Evolutionary conservation across 1,140 invertebrate genomes (phyloP), one percentile per base, ranked within the genome.

Genomic region (Drosophila micromelanica): DNA sequence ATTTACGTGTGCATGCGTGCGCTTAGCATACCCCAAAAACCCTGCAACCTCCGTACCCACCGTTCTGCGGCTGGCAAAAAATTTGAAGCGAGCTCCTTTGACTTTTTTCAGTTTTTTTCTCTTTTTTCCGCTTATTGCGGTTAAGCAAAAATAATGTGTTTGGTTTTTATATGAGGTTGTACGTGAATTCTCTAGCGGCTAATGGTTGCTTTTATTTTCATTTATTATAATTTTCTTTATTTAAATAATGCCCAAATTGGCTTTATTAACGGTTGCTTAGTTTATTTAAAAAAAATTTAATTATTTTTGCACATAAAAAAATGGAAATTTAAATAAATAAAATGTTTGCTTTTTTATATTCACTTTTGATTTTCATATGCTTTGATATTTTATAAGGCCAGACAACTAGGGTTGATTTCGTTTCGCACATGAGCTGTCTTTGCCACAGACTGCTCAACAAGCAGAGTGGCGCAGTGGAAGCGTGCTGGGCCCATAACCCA

Each of bases 401-500:
- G 11, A 55, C 17, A 55, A 40, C 43, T 20, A 6, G 55, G 38
- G 40, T 27, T 40, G 37, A 42, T 27, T 5, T 23, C 30, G 8
- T 5, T 51, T 35, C 4, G 23, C 27, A 32, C 13, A 51, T 13
- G 0, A 15, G 23, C 1, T 11, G 13, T 13, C n/a, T 60, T 46
- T 45, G 56, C 3, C 43, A n/a, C 15, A 3, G 13, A 8, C 1
- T 9, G 7, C 1, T 6, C 42, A 60, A 60, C 56, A 60, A 60
- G 56, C 56, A 60, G 56, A 60, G 56, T 60, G 56, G 97, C 96
- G 96, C 96, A 97, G 96, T 96, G 96, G 97, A 97, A 98, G 96
- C 96, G 97, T 97, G 96, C 96, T 98, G 97, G 97, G 97, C 97
- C 96, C 97, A 97, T 98, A 98, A 98, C 97, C 96, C 96, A 97